Percentiles rank a stretch among this genome's conserved stretches.
phyloP scores from a whole-genome alignment of 2,797 vertebrate genomes.

The Morelia viridis region DNA sequence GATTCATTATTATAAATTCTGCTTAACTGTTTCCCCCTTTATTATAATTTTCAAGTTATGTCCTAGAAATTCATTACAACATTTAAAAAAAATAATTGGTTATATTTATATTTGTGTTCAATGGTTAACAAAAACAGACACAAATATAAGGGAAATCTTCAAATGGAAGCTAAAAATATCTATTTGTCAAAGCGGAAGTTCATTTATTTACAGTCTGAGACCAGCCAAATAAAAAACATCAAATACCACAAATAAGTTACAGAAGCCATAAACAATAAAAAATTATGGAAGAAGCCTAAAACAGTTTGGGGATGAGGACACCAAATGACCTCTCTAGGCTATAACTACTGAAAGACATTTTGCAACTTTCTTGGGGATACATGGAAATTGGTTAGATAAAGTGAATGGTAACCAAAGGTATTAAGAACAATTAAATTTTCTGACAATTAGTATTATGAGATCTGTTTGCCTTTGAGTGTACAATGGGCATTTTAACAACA shows the following conservation, averaged over 20 bases:
- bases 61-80: constrained; percentile 19
- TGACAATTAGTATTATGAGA: background rate
- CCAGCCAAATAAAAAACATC: background rate
- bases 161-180: background rate
- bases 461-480: background rate
- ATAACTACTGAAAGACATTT: background rate
- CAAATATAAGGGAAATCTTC: background rate
- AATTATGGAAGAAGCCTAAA: background rate
- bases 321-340: background rate
- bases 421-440: background rate
- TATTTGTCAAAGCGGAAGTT: background rate
- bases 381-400: background rate
- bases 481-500: background rate
- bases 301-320: background rate
- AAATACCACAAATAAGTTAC: background rate
- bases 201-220: background rate
- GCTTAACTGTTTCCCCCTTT: background rate
- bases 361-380: background rate
- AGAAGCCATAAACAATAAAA: background rate
- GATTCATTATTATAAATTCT: background rate
- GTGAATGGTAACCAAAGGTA: background rate
- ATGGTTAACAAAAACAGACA: background rate
- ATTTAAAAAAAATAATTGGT: background rate
- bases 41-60: background rate
- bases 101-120: background rate